Percentiles rank a stretch among this genome's conserved stretches.
These are phyloP conservation scores for Otis tarda DNA, from an alignment of 2,113 vertebrate genomes.

Conservation along the genomic window DNA sequence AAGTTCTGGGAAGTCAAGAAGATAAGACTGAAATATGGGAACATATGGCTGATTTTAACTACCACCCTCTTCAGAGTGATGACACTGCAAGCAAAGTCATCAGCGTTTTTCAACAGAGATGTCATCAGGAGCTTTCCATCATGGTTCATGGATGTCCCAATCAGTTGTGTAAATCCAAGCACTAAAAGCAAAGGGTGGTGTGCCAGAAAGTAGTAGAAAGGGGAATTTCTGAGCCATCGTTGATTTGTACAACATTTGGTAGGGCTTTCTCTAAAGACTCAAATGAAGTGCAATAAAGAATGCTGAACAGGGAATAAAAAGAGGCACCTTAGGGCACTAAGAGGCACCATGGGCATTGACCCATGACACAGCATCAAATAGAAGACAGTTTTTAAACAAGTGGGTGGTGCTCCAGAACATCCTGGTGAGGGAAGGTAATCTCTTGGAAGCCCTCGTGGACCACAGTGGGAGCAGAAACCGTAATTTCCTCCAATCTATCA, in stretches of 20 bases:
- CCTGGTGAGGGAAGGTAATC: neutral
- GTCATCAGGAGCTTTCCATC: neutral
- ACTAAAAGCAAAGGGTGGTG: neutral
- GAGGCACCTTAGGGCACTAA: neutral
- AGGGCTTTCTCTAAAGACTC: neutral
- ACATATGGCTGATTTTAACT: neutral
- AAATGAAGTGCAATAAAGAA: neutral
- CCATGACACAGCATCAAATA: neutral
- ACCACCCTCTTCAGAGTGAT: neutral
- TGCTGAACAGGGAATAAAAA: neutral
- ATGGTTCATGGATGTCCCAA: neutral
- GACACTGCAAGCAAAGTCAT: neutral
- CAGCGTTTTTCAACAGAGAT: neutral
- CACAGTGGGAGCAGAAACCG: neutral
- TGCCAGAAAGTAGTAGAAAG: neutral
- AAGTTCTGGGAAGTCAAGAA: neutral
- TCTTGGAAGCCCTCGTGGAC: neutral
- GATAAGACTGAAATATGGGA: neutral
- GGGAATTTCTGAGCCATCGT: neutral
- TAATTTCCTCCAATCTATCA: neutral
- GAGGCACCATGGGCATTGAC: neutral
- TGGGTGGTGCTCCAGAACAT: neutral
- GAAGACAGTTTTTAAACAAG: neutral
- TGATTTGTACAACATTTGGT: neutral
- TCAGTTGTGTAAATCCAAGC: neutral